Conservation (phyloP, 2,888 invertebrate genomes). For the Thyatira batis region DNA sequence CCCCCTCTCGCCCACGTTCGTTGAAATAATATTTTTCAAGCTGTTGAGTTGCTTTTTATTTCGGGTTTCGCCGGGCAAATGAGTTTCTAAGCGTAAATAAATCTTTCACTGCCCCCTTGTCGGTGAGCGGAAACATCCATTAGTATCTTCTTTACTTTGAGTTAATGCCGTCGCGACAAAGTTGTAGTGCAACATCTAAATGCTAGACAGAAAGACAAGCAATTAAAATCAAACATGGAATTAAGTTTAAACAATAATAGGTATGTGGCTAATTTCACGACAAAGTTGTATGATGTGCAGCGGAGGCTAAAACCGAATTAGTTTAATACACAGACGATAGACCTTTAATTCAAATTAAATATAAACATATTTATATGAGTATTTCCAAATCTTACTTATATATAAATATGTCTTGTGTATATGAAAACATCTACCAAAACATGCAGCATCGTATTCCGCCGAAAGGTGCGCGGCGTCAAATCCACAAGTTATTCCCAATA, state of each 20-base stretch:
- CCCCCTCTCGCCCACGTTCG: slow-evolving; percentile 42
- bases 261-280: no score
- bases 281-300: no score
- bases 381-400: background rate
- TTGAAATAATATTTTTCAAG: slow-evolving; percentile 74
- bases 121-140: slow-evolving; percentile 43
- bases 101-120: slow-evolving; percentile 52
- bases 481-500: slow-evolving; percentile 62
- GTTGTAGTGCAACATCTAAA: background rate
- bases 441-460: slow-evolving; percentile 24
- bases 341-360: no score
- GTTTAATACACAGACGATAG: no score
- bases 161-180: slow-evolving; percentile 11
- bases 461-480: slow-evolving; percentile 38
- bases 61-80: slow-evolving; percentile 60
- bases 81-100: slow-evolving; percentile 76
- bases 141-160: slow-evolving; percentile 45
- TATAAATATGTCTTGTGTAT: background rate
- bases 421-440: slow-evolving; percentile 3
- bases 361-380: background rate
- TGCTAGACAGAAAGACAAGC: no score
- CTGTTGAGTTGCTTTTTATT: slow-evolving; percentile 74
- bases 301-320: no score
- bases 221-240: no score
- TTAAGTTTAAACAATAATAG: no score